Evolutionary conservation across 2,888 invertebrate genomes (phyloP).

Genomic region (Drosophila kanekoi): DNA sequence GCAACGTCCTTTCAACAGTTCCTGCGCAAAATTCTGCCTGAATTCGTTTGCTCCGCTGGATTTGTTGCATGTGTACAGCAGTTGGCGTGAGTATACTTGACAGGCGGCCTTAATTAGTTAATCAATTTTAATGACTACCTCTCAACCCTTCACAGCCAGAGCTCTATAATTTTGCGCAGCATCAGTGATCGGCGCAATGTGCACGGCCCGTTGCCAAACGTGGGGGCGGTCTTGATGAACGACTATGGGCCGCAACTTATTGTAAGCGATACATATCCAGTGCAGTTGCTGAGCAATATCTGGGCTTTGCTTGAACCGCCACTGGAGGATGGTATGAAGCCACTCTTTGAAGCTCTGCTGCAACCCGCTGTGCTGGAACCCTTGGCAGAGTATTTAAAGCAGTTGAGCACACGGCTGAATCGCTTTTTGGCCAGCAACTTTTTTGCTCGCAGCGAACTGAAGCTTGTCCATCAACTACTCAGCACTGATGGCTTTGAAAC

Average conservation of each 20-base stretch:
- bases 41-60: constrained; percentile 75
- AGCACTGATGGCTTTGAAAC: constrained; percentile 76
- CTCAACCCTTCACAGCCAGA: constrained; percentile 53
- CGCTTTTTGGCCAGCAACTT: constrained; percentile 81
- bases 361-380: constrained; percentile 75
- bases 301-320: constrained; percentile 77
- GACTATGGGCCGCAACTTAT: constrained; percentile 81
- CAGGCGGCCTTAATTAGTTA: constrained; percentile 18
- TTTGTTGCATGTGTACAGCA: constrained; percentile 73
- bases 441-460: constrained; percentile 88
- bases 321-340: constrained; percentile 50
- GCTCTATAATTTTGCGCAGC: constrained; percentile 79
- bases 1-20: constrained; percentile 70
- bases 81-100: constrained; percentile 73
- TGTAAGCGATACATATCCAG: constrained; percentile 81
- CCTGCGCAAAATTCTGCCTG: constrained; percentile 76
- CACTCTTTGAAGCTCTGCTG: constrained; percentile 70
- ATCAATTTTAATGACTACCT: constrained; percentile 36
- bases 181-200: constrained; percentile 79
- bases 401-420: constrained; percentile 67
- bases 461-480: constrained; percentile 84
- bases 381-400: constrained; percentile 71
- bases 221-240: constrained; percentile 82
- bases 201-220: constrained; percentile 82
- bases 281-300: constrained; percentile 79